Percentiles rank a stretch among this genome's conserved stretches.
Conservation (phyloP, 2,888 invertebrate genomes). For the Schizaphis graminum region DNA sequence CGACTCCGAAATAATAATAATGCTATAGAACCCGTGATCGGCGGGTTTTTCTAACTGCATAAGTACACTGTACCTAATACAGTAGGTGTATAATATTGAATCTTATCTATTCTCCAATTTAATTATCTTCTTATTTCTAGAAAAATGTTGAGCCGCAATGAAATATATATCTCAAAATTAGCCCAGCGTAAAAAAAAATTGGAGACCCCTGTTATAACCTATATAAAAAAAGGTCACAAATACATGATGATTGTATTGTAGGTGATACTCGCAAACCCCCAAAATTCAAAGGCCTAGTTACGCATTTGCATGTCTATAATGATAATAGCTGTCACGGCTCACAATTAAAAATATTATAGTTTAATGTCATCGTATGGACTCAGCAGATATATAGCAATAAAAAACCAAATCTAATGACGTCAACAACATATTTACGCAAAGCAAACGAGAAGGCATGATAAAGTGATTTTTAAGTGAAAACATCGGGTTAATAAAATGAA, state of each 20-base stretch:
- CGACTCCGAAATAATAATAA: too few relatives aligned
- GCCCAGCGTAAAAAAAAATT: too few relatives aligned
- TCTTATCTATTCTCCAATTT: too few relatives aligned
- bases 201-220: too few relatives aligned
- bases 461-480: not conserved
- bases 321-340: not conserved
- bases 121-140: too few relatives aligned
- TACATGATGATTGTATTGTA: not conserved
- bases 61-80: too few relatives aligned
- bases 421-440: not conserved
- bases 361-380: not conserved
- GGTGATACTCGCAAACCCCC: not conserved
- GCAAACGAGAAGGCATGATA: not conserved
- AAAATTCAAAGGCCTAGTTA: not conserved
- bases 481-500: not conserved
- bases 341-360: not conserved
- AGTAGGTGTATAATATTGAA: too few relatives aligned
- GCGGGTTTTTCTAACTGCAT: too few relatives aligned
- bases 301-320: not conserved
- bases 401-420: not conserved
- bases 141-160: too few relatives aligned
- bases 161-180: too few relatives aligned
- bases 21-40: too few relatives aligned
- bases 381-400: not conserved
- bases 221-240: too few relatives aligned